A percentile compares a stretch with the other conserved stretches of the same genome.
These are phyloP conservation scores for Caenorhabditis remanei DNA, from an alignment of 1,140 invertebrate species.

Conservation along the genomic window DNA sequence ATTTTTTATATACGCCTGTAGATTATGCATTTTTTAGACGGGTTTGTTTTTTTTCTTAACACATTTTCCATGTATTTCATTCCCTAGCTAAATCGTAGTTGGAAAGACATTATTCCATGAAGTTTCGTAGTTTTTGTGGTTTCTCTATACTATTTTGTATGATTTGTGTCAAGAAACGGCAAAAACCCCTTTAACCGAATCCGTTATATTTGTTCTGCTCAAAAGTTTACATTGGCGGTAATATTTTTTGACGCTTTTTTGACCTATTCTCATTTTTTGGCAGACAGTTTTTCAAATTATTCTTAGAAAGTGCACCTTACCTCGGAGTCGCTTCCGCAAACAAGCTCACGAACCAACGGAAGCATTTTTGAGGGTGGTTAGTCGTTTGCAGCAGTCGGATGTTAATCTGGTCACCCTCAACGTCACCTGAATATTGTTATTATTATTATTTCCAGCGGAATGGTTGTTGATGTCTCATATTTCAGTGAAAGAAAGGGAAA, in stretches of 20 bases:
- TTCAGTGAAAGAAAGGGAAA: neutral
- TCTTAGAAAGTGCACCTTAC: neutral
- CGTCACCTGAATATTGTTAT: neutral
- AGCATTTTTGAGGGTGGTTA: neutral
- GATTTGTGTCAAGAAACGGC: neutral
- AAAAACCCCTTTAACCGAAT: neutral
- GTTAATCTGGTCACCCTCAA: neutral
- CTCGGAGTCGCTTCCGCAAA: conserved; percentile 4
- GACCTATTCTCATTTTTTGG: neutral
- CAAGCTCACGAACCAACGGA: conserved; percentile 31
- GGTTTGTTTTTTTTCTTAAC: too few species aligned
- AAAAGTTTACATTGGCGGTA: neutral
- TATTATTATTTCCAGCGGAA: neutral
- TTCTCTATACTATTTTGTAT: neutral
- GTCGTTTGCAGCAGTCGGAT: neutral
- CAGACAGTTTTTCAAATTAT: neutral
- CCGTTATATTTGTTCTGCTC: neutral
- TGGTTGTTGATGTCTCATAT: neutral
- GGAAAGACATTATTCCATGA: too few species aligned
- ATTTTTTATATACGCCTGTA: too few species aligned
- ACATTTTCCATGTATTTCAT: neutral
- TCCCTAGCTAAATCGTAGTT: too few species aligned
- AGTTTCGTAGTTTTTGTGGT: neutral
- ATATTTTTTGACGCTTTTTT: neutral
- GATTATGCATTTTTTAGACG: too few species aligned